Evolutionary conservation across 2,113 vertebrate species (phyloP).

Genomic region (Tragulus kanchil): DNA sequence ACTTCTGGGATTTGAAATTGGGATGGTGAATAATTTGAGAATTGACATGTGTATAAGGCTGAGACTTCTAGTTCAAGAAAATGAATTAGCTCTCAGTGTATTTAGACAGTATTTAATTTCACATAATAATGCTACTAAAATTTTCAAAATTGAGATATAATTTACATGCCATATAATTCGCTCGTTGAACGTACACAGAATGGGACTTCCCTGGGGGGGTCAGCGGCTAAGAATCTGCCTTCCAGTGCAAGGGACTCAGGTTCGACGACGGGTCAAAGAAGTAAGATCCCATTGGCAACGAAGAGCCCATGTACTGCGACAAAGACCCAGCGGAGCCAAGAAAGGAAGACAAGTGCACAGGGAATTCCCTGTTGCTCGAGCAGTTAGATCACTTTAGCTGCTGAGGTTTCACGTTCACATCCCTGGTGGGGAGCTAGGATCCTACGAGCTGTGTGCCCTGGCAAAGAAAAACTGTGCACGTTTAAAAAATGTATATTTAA

Average conservation of each 20-base stretch:
- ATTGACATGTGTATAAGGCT: neutral
- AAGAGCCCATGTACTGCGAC: neutral
- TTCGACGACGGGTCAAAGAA: too few species aligned
- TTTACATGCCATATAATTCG: neutral
- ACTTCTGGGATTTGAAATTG: neutral
- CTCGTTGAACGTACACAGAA: neutral
- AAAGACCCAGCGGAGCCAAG: neutral
- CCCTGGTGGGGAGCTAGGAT: neutral
- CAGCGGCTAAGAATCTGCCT: neutral
- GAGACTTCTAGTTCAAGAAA: neutral
- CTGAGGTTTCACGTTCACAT: neutral
- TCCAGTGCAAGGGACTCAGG: neutral
- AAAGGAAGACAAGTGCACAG: neutral
- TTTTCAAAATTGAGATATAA: neutral
- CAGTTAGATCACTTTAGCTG: neutral
- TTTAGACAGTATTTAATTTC: neutral
- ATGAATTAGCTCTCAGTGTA: neutral
- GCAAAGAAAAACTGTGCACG: neutral
- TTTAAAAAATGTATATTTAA: neutral
- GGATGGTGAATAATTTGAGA: neutral
- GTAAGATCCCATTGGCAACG: neutral
- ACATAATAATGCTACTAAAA: neutral
- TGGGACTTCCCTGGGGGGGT: neutral
- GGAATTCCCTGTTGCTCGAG: neutral
- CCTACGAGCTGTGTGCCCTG: accelerated